Evolutionary conservation across 2,888 invertebrate genomes (phyloP).

Genomic region (Pyrochroa serraticornis): DNA sequence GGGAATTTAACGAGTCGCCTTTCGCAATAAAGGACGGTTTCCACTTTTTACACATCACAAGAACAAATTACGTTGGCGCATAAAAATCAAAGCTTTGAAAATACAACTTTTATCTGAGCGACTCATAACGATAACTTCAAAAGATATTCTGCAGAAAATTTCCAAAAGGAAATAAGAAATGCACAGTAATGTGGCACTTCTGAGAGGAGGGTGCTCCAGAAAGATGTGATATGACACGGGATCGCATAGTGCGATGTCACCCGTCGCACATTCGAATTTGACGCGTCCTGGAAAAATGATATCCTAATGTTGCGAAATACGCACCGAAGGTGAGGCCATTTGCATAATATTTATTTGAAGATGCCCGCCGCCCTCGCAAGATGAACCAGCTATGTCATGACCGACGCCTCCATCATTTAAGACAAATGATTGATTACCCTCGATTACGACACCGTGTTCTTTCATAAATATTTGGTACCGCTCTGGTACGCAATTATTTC

Average conservation of each 20-base stretch:
- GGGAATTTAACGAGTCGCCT: not conserved
- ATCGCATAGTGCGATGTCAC: slow-evolving; percentile 18
- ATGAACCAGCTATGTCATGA: too few relatives aligned
- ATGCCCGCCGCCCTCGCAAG: too few relatives aligned
- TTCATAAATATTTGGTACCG: too few relatives aligned
- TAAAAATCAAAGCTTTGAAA: slow-evolving; percentile 21
- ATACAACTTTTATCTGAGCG: not conserved
- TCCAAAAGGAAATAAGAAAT: slow-evolving; percentile 24
- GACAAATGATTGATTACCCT: too few relatives aligned
- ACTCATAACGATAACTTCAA: slow-evolving; percentile 15
- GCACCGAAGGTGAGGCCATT: slow-evolving; percentile 4
- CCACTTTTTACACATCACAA: slow-evolving; percentile 2
- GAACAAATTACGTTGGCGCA: slow-evolving; percentile 15
- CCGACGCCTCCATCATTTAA: too few relatives aligned
- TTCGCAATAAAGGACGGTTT: slow-evolving; percentile 7
- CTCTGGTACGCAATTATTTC: too few relatives aligned
- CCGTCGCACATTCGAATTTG: slow-evolving; percentile 4
- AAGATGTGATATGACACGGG: slow-evolving; percentile 23
- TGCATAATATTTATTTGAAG: slow-evolving; percentile 12
- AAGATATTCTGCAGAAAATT: slow-evolving; percentile 23
- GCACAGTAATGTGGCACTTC: slow-evolving; percentile 25
- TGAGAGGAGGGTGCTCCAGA: slow-evolving; percentile 12
- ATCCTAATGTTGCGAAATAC: slow-evolving; percentile 8
- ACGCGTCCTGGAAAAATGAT: slow-evolving; percentile 10
- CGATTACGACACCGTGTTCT: too few relatives aligned